Conservation (phyloP, 2,113 vertebrate species). For the Maccullochella peelii region DNA sequence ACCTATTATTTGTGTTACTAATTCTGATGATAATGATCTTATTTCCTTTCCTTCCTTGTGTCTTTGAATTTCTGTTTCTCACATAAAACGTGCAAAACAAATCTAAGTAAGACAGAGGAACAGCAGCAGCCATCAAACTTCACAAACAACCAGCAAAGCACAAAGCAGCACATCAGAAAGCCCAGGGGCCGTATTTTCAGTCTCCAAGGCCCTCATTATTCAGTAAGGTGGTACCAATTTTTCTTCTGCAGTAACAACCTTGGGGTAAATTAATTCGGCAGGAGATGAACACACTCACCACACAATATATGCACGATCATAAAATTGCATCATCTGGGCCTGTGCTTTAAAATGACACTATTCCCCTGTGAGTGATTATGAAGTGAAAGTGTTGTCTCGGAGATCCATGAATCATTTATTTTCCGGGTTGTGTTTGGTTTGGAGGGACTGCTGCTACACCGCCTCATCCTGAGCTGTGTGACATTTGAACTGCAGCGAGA, state of each 20-base stretch:
- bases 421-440: slow-evolving; percentile 3
- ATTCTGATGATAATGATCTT: background rate
- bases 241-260: slow-evolving; percentile 28
- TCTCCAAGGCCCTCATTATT: slow-evolving; percentile 42
- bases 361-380: slow-evolving; percentile 18
- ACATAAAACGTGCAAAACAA: background rate
- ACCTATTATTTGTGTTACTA: background rate
- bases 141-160: slow-evolving; percentile 4
- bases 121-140: background rate
- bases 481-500: slow-evolving; percentile 17
- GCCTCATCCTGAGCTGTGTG: slow-evolving; percentile 3
- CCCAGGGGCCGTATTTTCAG: slow-evolving; percentile 4
- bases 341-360: slow-evolving; percentile 12
- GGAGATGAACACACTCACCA: slow-evolving; percentile 16
- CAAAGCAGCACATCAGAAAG: slow-evolving; percentile 22
- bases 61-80: background rate
- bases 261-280: background rate
- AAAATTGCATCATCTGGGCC: slow-evolving; percentile 45
- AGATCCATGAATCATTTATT: slow-evolving; percentile 37
- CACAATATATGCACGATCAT: slow-evolving; percentile 13
- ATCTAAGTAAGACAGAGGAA: background rate
- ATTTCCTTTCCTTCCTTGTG: background rate
- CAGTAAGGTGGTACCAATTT: slow-evolving; percentile 16
- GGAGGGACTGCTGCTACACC: background rate
- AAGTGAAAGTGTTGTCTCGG: slow-evolving; percentile 11